Evolutionary conservation across 2,797 vertebrate species (phyloP), one percentile per base, ranked within the genome.

Genomic region (Rhynchonycteris naso): DNA sequence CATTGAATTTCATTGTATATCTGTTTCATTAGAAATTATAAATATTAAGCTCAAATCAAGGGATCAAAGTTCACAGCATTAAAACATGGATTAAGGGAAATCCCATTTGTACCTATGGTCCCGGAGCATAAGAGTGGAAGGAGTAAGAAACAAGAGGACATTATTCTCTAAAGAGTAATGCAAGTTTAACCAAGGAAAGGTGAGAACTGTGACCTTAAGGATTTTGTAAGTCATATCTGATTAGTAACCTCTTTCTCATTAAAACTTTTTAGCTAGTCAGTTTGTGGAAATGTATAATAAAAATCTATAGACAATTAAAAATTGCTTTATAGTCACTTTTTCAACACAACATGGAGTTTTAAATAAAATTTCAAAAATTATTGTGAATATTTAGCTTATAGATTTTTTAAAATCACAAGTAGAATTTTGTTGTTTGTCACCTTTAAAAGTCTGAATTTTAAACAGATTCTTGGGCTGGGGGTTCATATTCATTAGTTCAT

Each of bases 261-360:
- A 50, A 56, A 88, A 82, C 22, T 82, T 86, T 56, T 81, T 38
- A 90, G 24, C 11, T 80, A 95, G 18, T 81, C 26, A 84, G 30
- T 63, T 85, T 24, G 86, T 47, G 30, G 26, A 78, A 65, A 86
- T 94, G 85, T 89, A 38, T 93, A 78, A 87, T 68, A n/a, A 91
- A 81, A 95, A 22, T 43, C 33, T 19, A 8, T 79, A 2, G 7
- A 72, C 33, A 84, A 75, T 85, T 91, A 71, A 86, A 95, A 92
- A 71, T 66, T 78, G 28, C 35, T 93, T 69, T 85, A 54, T 61
- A 63, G 7, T 81, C 9, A 66, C 56, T 93, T 58, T 88, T 85
- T 33, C 8, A 80, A 26, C 13, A 43, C 7, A 84, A n/a, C 69
- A 38, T 52, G 88, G 74, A 81, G 22, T 85, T 93, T 90, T 94